Evolutionary conservation across 2,113 vertebrate species (phyloP).

Genomic region (Hippotragus niger): DNA sequence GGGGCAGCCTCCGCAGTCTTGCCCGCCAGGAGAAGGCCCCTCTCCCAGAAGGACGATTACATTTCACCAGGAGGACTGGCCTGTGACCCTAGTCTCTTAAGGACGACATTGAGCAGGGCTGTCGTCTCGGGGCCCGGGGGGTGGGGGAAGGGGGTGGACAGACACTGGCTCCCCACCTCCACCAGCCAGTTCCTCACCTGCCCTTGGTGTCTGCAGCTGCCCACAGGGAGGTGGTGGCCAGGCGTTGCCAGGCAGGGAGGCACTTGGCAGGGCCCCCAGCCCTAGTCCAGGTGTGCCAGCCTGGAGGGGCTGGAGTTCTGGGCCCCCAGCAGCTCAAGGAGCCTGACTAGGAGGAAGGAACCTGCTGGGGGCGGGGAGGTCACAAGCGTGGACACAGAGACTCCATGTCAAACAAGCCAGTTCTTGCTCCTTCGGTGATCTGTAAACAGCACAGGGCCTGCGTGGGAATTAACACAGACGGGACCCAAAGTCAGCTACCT

Average conservation of each 20-base stretch:
- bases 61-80: slow-evolving; percentile 84
- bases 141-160: accelerated
- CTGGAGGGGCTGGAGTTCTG: accelerated
- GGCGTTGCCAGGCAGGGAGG: not conserved
- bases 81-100: slow-evolving; percentile 76
- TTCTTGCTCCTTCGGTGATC: accelerated
- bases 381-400: not conserved
- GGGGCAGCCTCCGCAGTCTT: slow-evolving; percentile 79
- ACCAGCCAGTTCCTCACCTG: not conserved
- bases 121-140: not conserved
- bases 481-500: not conserved
- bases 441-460: accelerated
- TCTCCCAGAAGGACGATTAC: slow-evolving; percentile 88
- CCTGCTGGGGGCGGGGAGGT: accelerated
- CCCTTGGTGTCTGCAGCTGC: not conserved
- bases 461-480: accelerated
- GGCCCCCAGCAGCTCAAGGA: not conserved
- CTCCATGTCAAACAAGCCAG: accelerated
- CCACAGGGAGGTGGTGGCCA: not conserved
- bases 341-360: not conserved
- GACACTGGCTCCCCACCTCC: not conserved
- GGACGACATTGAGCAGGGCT: slow-evolving; percentile 54
- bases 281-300: not conserved
- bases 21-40: slow-evolving; percentile 79
- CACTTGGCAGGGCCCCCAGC: not conserved